Evolutionary conservation across 2,888 invertebrate species (phyloP).

Genomic region (Steinernema hermaphroditum): DNA sequence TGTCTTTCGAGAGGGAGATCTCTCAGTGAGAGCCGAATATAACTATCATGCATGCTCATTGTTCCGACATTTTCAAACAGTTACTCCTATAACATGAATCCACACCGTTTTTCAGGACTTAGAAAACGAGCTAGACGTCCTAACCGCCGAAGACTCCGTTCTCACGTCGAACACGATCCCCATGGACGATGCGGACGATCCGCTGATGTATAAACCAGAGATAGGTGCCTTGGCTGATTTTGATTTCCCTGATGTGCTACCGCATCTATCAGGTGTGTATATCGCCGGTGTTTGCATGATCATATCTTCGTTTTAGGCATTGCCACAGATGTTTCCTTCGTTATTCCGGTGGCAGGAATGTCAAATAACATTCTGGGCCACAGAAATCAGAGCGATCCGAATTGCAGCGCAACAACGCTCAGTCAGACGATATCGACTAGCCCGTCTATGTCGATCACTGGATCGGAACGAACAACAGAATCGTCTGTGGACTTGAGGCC

Average conservation of each 20-base stretch:
- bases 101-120: not conserved
- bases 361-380: not conserved
- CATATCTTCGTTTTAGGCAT: slow-evolving; percentile 32
- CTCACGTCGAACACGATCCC: slow-evolving; percentile 29
- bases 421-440: not conserved
- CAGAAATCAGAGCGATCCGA: not conserved
- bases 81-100: too few relatives aligned
- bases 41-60: too few relatives aligned
- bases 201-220: slow-evolving; percentile 38
- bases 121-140: not conserved
- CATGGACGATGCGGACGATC: slow-evolving; percentile 31
- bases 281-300: not conserved
- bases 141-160: slow-evolving; percentile 21
- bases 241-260: slow-evolving; percentile 43
- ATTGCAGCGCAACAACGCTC: not conserved
- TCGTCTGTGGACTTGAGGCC: not conserved
- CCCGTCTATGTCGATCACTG: not conserved
- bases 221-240: slow-evolving; percentile 38
- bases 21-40: too few relatives aligned
- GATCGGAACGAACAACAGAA: slow-evolving; percentile 26
- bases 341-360: not conserved
- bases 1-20: too few relatives aligned
- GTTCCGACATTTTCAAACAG: too few relatives aligned
- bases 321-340: not conserved
- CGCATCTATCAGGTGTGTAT: not conserved